Base-by-base conservation (phyloP, 2,113 vertebrate species). In the Miniopterus natalensis region DNA sequence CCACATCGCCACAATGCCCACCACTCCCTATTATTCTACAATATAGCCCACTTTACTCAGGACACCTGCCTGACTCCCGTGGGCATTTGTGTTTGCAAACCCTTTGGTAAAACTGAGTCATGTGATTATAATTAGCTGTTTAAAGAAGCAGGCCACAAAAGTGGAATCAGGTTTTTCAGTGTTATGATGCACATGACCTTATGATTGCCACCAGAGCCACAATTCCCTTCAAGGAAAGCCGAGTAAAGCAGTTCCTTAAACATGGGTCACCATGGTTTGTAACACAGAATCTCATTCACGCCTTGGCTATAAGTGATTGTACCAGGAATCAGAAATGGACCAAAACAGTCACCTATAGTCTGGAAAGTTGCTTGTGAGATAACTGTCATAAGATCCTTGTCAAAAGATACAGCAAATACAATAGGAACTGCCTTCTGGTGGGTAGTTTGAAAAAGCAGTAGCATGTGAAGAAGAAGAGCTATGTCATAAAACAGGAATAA, bases 181-280 rank as follows among this genome's bases (percentile, higher is more conserved):
- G 23, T 49, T 71, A 93, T 27, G 47, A 79, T 25, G 45, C 36
- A 61, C 8, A 42, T 36, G 65, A 27, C 80, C 40, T 17, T 63
- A 29, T 71, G 25, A 83, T 13, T 51, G 55, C 53, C 53, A 80
- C 45, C 18, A 74, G 1, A 53, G 11, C n/a, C 59, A 55, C 55
- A 73, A 88, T 42, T 55, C 29, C 57, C 57, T 79, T 68, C 63
- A 79, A 27, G 51, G 20, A 84, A 88, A 87, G 47, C 9, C 80
- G 5, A 90, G 94, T 12, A 17, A 84, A 71, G 47, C 53, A 88
- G 47, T 49, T 97, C 75, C 40, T 87, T 87, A 77, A 25, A 74
- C 31, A 29, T 14, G 7, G 47, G 40, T 88, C 31, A 49, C 70
- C 4, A 17, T 25, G 21, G 42, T 49, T 93, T 61, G 25, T n/a